Base-by-base conservation (phyloP, 2,113 vertebrate species). In the Dicrurus megarhynchus region DNA sequence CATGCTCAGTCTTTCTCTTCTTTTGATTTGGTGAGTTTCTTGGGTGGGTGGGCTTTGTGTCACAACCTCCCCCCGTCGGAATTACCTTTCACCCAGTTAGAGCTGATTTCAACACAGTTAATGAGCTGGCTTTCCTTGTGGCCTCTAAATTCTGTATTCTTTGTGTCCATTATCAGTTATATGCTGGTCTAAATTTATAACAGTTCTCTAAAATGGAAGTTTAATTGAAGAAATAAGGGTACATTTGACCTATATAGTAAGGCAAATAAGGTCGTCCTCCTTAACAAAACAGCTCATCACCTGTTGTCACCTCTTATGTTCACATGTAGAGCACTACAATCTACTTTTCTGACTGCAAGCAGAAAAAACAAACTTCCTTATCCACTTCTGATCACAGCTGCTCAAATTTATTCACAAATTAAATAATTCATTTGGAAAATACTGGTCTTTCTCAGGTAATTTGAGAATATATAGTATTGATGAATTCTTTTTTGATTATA, bases 361-460 rank as follows among this genome's bases (percentile, higher is more conserved):
- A 92, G 78, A 83, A 86, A 95, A 93, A 52, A 1, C 7, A 41
- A 41, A 46, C 75, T 90, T 92, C 74, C 79, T 89, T 60, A 74
- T 57, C 53, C 91, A 82, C 81, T 95, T 96, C 37, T 95, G 94
- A 95, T 95, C 78, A 77, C 30, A 94, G n/a, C 23, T 92, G 35
- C 26, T 91, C n/a, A 60, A 71, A 91, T 44, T 75, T 19, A 77
- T 81, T 89, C 56, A 67, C 15, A 71, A 76, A 82, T 82, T 83
- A 94, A 90, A 76, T 83, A 77, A 87, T 77, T 77, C 1, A 60
- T 76, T 73, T 95, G 30, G 18, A 87, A 94, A 94, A 91, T 47
- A n/a, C 1, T 7, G 44, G 7, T 69, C 24, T 70, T 92, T 64
- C 33, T 55, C 10, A 80, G 10, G 21, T 44, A 81, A 88, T 82